phyloP scores from a whole-genome alignment of 1,140 invertebrate genomes.

The Araneus ventricosus region DNA sequence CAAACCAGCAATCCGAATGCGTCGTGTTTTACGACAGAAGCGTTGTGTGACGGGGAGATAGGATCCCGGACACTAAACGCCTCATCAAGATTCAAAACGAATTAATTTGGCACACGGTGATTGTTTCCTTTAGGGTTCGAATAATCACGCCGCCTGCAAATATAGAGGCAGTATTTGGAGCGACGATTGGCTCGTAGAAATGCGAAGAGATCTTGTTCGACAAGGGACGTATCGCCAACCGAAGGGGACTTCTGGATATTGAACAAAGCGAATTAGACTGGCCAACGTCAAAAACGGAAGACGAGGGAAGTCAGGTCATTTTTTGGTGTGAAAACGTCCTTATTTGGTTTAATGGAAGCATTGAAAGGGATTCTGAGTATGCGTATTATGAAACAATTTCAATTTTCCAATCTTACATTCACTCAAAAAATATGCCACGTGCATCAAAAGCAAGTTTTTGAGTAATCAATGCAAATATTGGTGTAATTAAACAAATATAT shows the following conservation, averaged over 20 bases:
- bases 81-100: constrained; percentile 75
- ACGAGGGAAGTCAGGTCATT: too few species aligned
- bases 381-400: too few species aligned
- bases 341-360: too few species aligned
- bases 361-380: too few species aligned
- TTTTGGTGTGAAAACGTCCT: too few species aligned
- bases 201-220: constrained; percentile 34
- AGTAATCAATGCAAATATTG: too few species aligned
- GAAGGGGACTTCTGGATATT: constrained; percentile 21
- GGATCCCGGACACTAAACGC: constrained; percentile 66
- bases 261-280: background rate
- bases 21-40: constrained; percentile 63
- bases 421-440: too few species aligned
- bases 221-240: background rate
- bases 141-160: constrained; percentile 54
- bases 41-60: constrained; percentile 28
- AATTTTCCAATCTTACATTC: too few species aligned
- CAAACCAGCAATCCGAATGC: constrained; percentile 62
- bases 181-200: constrained; percentile 31
- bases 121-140: constrained; percentile 69
- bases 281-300: too few species aligned
- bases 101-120: constrained; percentile 70
- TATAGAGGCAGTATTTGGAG: background rate
- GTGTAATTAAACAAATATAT: too few species aligned
- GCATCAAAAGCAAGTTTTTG: too few species aligned